phyloP scores from a whole-genome alignment of 1,140 invertebrate genomes.

The Lethocerus indicus region DNA sequence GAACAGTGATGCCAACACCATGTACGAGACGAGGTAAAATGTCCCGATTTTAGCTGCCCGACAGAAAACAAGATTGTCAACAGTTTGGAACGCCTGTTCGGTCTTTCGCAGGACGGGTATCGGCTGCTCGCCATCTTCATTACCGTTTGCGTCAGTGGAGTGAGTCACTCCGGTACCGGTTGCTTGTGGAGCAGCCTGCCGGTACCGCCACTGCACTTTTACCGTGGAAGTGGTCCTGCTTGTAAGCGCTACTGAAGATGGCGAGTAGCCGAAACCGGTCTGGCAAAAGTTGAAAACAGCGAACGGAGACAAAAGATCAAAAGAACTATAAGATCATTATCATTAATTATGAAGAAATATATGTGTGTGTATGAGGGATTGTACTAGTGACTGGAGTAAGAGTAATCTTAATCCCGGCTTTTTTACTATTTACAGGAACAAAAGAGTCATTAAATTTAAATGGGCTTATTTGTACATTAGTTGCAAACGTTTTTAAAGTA shows the following conservation, averaged over 20 bases:
- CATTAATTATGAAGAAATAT: too few species aligned
- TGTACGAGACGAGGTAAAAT: constrained; percentile 86
- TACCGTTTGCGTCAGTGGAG: background rate
- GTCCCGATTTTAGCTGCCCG: constrained; percentile 68
- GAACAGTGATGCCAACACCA: constrained; percentile 69
- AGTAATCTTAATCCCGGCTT: too few species aligned
- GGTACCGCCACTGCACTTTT: background rate
- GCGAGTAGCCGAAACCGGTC: too few species aligned
- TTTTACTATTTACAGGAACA: too few species aligned
- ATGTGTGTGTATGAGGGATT: too few species aligned
- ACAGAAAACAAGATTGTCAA: constrained; percentile 19
- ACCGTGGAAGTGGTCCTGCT: background rate
- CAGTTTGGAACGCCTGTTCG: background rate
- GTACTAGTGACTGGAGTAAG: too few species aligned
- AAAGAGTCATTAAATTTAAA: too few species aligned
- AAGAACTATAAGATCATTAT: too few species aligned
- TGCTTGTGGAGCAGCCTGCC: background rate
- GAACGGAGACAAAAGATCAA: too few species aligned
- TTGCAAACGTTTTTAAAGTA: too few species aligned
- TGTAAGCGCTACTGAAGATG: background rate
- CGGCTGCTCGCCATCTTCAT: background rate
- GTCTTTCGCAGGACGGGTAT: background rate
- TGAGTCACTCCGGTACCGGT: background rate
- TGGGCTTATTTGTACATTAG: too few species aligned
- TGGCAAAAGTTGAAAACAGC: too few species aligned